Percentiles rank a stretch among this genome's conserved stretches.
Evolutionary conservation across 2,797 vertebrate species (phyloP).

Genomic region (Mormyrus proboscirostris): DNA sequence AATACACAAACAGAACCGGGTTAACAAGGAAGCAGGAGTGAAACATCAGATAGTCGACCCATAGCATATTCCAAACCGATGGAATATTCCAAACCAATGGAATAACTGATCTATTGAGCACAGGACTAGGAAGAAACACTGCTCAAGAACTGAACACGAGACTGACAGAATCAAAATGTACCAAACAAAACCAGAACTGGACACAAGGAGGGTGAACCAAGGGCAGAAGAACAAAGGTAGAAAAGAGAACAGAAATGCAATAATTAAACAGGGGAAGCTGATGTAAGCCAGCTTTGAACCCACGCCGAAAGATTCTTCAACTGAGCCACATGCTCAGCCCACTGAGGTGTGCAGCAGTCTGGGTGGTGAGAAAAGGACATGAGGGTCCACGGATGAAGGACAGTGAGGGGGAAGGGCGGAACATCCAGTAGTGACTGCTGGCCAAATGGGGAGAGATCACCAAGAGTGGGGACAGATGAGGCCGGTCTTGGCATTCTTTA

Average conservation of each 20-base stretch:
- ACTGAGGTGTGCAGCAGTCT: not conserved
- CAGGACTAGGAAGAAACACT: not conserved
- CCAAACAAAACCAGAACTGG: not conserved
- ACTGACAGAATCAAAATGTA: not conserved
- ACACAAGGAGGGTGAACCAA: not conserved
- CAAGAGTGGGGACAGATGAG: not conserved
- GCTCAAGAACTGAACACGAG: not conserved
- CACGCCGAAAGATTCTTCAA: not conserved
- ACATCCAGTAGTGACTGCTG: not conserved
- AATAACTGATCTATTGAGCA: not conserved
- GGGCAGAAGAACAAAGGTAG: no score
- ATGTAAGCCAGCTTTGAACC: not conserved
- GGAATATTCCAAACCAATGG: not conserved
- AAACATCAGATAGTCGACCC: not conserved
- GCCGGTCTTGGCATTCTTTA: not conserved
- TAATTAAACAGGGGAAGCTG: not conserved
- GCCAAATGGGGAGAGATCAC: not conserved
- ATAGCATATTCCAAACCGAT: not conserved
- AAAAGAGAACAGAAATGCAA: not conserved
- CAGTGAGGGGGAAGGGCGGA: not conserved
- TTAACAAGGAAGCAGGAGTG: not conserved
- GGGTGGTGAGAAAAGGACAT: not conserved
- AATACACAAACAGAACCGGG: not conserved
- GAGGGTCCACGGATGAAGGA: not conserved
- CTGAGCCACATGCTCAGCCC: not conserved